A percentile compares a stretch with the other conserved stretches of the same genome.
Conservation (phyloP, 2,888 invertebrate genomes). For the Apomyelois bistriatella region DNA sequence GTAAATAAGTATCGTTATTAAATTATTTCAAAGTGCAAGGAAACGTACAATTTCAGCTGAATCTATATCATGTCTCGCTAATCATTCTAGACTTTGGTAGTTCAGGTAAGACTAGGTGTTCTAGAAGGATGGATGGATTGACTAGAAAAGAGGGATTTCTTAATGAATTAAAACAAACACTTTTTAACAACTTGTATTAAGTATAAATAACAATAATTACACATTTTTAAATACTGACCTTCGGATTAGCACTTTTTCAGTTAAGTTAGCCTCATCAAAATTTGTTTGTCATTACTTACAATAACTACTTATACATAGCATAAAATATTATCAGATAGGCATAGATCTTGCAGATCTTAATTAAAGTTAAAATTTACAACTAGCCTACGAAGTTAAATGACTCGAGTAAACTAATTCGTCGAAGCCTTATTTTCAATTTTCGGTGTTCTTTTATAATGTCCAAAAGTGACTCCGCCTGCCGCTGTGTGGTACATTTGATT, state of each 20-base stretch:
- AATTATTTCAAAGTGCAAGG: too few species aligned
- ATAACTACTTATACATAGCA: background rate
- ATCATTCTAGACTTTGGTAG: too few species aligned
- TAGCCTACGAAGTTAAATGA: slow-evolving; percentile 14
- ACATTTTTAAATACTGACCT: slow-evolving; percentile 47
- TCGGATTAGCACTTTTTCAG: slow-evolving; percentile 22
- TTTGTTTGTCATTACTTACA: background rate
- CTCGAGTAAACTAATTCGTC: slow-evolving; percentile 31
- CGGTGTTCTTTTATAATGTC: slow-evolving; percentile 66
- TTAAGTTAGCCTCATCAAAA: slow-evolving; percentile 18
- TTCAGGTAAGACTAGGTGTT: too few species aligned
- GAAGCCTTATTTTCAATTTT: slow-evolving; percentile 43
- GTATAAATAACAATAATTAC: slow-evolving; percentile 39
- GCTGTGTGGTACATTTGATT: slow-evolving; percentile 74
- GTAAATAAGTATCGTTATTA: too few species aligned
- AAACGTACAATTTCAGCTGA: too few species aligned
- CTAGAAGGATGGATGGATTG: too few species aligned
- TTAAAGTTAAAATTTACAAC: background rate
- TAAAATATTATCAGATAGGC: slow-evolving; percentile 8
- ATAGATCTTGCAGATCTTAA: slow-evolving; percentile 5
- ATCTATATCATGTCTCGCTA: too few species aligned
- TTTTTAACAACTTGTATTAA: slow-evolving; percentile 34
- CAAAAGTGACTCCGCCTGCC: slow-evolving; percentile 62
- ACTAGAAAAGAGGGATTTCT: background rate
- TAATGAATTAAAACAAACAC: slow-evolving; percentile 10